phyloP scores from a whole-genome alignment of 1,140 invertebrate genomes.

The Mylabris phalerata region DNA sequence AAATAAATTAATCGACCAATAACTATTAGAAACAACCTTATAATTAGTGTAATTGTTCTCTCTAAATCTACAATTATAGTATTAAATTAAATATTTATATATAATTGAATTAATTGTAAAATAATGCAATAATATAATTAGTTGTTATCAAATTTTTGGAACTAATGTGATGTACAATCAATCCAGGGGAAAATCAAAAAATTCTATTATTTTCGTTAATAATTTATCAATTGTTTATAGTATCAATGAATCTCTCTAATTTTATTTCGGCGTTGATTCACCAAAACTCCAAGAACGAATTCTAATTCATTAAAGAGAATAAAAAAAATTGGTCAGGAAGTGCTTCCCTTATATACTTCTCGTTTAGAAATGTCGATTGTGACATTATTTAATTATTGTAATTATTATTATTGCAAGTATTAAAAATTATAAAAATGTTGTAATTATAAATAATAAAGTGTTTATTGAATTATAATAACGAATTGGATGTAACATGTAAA shows the following conservation, averaged over 20 bases:
- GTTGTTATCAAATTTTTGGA: neutral
- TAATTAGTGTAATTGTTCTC: neutral
- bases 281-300: slow-evolving; percentile 1
- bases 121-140: no score
- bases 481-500: no score
- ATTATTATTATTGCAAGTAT: no score
- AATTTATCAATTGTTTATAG: slow-evolving; percentile 1
- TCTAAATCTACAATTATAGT: no score
- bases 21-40: neutral
- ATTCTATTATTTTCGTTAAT: slow-evolving; percentile 5
- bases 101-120: no score
- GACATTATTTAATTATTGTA: slow-evolving; percentile 3
- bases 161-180: slow-evolving; percentile 26
- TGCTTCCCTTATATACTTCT: slow-evolving; percentile 9
- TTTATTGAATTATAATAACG: neutral
- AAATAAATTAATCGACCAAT: neutral
- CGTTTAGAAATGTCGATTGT: slow-evolving; percentile 12
- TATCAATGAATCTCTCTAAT: neutral
- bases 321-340: slow-evolving; percentile 1
- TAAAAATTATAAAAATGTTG: neutral
- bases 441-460: slow-evolving; percentile 3
- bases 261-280: slow-evolving; percentile 1
- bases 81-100: no score
- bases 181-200: slow-evolving; percentile 13
- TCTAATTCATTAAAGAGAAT: slow-evolving; percentile 7